These are phyloP conservation scores for Bagarius yarrelli DNA, from an alignment of 2,113 vertebrate species.

Conservation along the genomic window DNA sequence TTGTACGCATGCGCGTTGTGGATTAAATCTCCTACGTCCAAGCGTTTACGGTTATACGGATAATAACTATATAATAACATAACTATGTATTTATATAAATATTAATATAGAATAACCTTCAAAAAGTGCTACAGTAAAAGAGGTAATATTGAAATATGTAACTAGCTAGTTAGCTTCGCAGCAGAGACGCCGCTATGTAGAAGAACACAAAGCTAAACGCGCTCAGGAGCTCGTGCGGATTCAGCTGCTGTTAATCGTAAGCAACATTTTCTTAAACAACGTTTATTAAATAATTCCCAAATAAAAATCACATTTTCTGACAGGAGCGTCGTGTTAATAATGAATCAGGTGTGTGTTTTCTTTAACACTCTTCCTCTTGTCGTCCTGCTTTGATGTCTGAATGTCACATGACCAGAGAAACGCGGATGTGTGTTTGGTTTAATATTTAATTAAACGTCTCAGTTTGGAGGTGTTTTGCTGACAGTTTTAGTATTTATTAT, in stretches of 20 bases:
- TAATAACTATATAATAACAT: background rate
- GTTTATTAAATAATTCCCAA: background rate
- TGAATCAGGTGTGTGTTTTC: conserved; percentile 18
- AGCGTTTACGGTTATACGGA: background rate
- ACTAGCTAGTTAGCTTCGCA: conserved; percentile 4
- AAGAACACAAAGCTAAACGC: background rate
- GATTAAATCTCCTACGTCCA: background rate
- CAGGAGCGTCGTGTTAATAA: background rate
- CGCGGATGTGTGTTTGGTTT: background rate
- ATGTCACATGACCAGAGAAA: background rate
- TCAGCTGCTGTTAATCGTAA: background rate
- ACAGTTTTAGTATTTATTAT: background rate
- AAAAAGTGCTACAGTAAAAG: background rate
- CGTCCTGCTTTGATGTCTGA: background rate
- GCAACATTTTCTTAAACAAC: background rate
- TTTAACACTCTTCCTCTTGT: background rate
- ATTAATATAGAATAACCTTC: background rate
- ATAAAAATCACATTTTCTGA: background rate
- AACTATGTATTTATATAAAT: background rate
- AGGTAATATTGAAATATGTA: background rate
- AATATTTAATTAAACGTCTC: background rate
- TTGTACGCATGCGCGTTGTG: background rate
- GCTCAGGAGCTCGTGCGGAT: background rate
- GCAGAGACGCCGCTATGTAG: background rate
- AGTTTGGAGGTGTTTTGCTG: no score